Percentiles rank a stretch among this genome's conserved stretches.
phyloP scores from a whole-genome alignment of 1,140 invertebrate genomes.

The Solenopsis invicta region DNA sequence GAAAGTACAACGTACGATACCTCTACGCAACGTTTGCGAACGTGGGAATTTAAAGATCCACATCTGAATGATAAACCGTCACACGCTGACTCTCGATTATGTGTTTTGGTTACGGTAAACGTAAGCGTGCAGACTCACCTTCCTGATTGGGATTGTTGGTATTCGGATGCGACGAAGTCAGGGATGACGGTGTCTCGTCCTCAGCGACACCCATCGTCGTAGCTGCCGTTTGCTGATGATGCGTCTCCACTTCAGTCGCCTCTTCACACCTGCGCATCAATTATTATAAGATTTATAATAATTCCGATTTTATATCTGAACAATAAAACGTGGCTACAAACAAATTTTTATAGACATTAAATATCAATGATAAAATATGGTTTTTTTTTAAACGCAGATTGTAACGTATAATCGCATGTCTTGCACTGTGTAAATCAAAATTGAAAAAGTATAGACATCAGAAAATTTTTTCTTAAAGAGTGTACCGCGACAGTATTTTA shows the following conservation, averaged over 20 bases:
- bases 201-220: constrained; percentile 84
- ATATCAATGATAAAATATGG: background rate
- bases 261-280: constrained; percentile 82
- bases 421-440: background rate
- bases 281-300: constrained; percentile 35
- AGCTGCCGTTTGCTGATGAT: constrained; percentile 84
- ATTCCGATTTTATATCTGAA: background rate
- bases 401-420: background rate
- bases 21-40: background rate
- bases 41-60: background rate
- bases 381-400: background rate
- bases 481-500: background rate
- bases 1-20: background rate
- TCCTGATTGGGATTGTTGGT: constrained; percentile 83
- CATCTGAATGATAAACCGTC: background rate
- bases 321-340: background rate
- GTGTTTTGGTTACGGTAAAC: constrained; percentile 7
- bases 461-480: background rate
- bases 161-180: constrained; percentile 83
- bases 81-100: background rate
- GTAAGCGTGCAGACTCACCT: constrained; percentile 76
- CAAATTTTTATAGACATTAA: background rate
- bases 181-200: constrained; percentile 84
- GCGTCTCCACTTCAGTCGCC: constrained; percentile 83
- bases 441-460: background rate